Evolutionary conservation across 1,140 invertebrate species (phyloP), one percentile per base, ranked within the genome.

Genomic region (Eubasilissa regina): DNA sequence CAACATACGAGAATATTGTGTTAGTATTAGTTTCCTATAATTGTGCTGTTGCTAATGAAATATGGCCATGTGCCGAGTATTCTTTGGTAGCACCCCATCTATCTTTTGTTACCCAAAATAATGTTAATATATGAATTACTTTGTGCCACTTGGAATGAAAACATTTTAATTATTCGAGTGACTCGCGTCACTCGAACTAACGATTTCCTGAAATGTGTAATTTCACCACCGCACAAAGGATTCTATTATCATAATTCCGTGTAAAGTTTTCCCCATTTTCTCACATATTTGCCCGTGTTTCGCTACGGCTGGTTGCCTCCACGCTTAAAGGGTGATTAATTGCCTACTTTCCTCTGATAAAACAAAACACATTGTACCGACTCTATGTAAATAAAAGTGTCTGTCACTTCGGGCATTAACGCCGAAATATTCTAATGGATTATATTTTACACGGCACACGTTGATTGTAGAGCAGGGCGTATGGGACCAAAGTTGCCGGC

Each of bases 271-370:
- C n/a, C n/a, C 48, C 48, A 12, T 35, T 35, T 35, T 35, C 25
- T 35, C 25, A 11, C 58, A 62, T 62, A 11, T 25, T 62, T 62
- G 19, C 25, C 58, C 8, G 21, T 35, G 0, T 62, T 62, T 21
- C 3, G 35, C 0, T 12, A 45, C 11, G 44, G 43, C 62, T 47
- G 35, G 44, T 13, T 66, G 15, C 43, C 44, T 51, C 35, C 11
- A 4, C 15, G 11, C 35, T 35, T 44, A 1, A n/a, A 15, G 62
- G 35, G 62, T 66, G 62, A 66, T 66, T 66, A 66, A 66, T 66
- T 66, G 62, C 62, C 62, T 15, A 66, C 44, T 44, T 66, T n/a
- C 15, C 44, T 64, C 43, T 64, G 60, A 64, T 64, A 64, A 64
- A 64, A 64, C 60, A 64, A 64, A 35, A 44, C 60, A 66, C 43